phyloP scores from a whole-genome alignment of 2,888 invertebrate genomes.

The Drosophila recens region DNA sequence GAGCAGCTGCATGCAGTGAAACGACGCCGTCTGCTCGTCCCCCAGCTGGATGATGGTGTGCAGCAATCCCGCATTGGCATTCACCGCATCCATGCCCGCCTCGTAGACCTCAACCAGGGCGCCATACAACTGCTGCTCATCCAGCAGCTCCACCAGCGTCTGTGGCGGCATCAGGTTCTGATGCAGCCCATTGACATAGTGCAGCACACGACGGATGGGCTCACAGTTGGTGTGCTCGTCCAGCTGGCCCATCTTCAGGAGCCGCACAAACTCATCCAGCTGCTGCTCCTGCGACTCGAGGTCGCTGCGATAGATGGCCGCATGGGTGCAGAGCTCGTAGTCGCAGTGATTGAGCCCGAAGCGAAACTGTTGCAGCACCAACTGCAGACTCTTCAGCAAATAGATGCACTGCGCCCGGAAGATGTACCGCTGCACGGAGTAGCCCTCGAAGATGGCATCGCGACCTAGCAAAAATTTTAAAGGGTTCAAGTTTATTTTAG shows the following conservation, averaged over 20 bases:
- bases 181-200: constrained; percentile 93
- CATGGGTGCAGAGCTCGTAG: constrained; percentile 92
- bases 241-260: constrained; percentile 95
- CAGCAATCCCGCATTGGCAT: constrained; percentile 88
- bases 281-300: constrained; percentile 95
- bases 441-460: constrained; percentile 91
- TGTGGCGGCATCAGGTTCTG: constrained; percentile 91
- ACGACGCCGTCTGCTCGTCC: constrained; percentile 89
- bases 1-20: constrained; percentile 90
- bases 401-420: constrained; percentile 92
- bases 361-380: constrained; percentile 89
- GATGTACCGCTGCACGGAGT: constrained; percentile 95
- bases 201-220: constrained; percentile 92
- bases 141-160: constrained; percentile 86
- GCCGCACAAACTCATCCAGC: constrained; percentile 94
- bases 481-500: no score
- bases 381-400: constrained; percentile 91
- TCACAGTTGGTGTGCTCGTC: constrained; percentile 97
- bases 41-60: constrained; percentile 87
- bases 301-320: constrained; percentile 94
- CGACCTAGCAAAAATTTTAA: constrained; percentile 80
- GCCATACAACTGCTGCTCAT: constrained; percentile 89
- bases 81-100: constrained; percentile 90
- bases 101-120: constrained; percentile 86
- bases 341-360: constrained; percentile 91